These are phyloP conservation scores for Stercorarius parasiticus DNA, from an alignment of 2,113 vertebrate genomes.

Conservation along the genomic window DNA sequence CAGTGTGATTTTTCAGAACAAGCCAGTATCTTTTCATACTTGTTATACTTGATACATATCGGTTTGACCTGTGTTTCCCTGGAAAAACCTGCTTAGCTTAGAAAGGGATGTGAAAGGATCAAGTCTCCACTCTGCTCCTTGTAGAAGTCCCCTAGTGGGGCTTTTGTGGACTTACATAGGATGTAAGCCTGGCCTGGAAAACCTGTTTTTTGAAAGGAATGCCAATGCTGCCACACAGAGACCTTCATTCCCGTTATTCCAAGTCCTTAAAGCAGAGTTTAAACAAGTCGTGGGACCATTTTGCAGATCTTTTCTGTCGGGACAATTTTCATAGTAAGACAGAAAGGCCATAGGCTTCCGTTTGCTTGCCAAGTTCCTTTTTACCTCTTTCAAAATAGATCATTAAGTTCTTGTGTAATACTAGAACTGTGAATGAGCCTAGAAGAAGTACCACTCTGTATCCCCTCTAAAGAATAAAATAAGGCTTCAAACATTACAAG, in stretches of 20 bases:
- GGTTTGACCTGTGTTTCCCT: not conserved
- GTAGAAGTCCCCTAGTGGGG: not conserved
- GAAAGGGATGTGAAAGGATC: not conserved
- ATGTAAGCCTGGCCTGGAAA: not conserved
- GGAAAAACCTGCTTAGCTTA: not conserved
- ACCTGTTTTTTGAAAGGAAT: not conserved
- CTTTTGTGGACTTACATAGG: not conserved
- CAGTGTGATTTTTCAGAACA: not conserved
- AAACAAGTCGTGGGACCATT: not conserved
- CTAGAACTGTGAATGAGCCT: not conserved
- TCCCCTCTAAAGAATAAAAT: not conserved
- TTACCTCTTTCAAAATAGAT: not conserved
- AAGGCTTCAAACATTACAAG: not conserved
- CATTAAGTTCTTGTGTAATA: not conserved
- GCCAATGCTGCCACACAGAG: not conserved
- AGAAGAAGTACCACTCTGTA: not conserved
- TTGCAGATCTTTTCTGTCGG: not conserved
- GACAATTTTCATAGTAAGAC: not conserved
- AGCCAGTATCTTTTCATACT: not conserved
- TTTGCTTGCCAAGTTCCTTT: not conserved
- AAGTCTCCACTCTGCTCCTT: not conserved
- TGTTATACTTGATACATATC: not conserved
- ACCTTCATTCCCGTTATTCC: not conserved
- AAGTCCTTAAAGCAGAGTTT: not conserved
- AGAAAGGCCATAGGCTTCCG: not conserved